phyloP scores from a whole-genome alignment of 2,888 invertebrate species.

The Platerodrilus igneus region DNA sequence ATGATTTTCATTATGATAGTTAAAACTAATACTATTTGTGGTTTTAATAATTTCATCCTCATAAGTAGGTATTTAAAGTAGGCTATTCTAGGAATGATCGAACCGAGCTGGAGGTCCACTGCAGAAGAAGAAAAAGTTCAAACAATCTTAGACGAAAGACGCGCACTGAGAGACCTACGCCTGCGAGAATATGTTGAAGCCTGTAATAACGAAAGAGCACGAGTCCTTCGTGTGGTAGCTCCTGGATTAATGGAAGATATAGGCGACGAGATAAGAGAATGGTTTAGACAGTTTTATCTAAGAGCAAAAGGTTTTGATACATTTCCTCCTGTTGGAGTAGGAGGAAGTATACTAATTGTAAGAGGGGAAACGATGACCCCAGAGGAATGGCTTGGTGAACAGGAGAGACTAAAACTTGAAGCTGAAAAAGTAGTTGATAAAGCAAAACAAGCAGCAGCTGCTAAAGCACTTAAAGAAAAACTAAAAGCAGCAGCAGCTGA shows the following conservation, averaged over 20 bases:
- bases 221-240: slow-evolving; percentile 51
- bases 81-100: slow-evolving; percentile 55
- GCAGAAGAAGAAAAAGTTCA: slow-evolving; percentile 50
- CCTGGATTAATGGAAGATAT: slow-evolving; percentile 69
- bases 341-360: slow-evolving; percentile 60
- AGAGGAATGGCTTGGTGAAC: slow-evolving; percentile 53
- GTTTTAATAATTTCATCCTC: too few species aligned
- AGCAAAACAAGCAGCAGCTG: slow-evolving; percentile 31
- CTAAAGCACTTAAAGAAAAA: slow-evolving; percentile 33
- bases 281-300: slow-evolving; percentile 66
- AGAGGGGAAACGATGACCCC: slow-evolving; percentile 58
- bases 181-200: slow-evolving; percentile 49
- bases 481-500: slow-evolving; percentile 33
- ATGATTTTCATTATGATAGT: too few species aligned
- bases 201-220: slow-evolving; percentile 51
- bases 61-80: too few species aligned
- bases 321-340: slow-evolving; percentile 66
- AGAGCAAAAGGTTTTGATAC: slow-evolving; percentile 60
- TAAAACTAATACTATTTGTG: too few species aligned
- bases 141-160: slow-evolving; percentile 48
- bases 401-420: slow-evolving; percentile 36
- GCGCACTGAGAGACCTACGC: slow-evolving; percentile 49
- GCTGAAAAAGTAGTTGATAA: slow-evolving; percentile 31
- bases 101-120: slow-evolving; percentile 50
- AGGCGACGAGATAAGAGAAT: slow-evolving; percentile 68